Percentiles rank a stretch among this genome's conserved stretches.
These are phyloP conservation scores for Microtus oregoni DNA, from an alignment of 2,113 vertebrate genomes.

Conservation along the genomic window DNA sequence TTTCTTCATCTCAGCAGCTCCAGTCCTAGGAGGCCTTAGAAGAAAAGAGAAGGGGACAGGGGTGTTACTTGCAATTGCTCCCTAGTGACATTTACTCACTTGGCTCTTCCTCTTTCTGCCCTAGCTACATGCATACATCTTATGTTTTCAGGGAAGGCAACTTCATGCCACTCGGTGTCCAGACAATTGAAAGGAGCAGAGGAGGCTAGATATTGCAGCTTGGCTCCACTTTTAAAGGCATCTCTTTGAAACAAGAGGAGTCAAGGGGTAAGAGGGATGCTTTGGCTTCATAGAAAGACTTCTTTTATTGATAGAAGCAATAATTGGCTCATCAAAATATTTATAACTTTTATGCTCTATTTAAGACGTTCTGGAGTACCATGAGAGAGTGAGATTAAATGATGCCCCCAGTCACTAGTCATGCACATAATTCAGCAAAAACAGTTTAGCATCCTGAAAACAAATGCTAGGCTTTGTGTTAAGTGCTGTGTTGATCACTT, in stretches of 20 bases:
- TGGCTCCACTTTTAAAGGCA: background rate
- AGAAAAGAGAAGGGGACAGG: background rate
- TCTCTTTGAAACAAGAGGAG: background rate
- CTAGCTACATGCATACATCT: background rate
- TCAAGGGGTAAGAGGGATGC: background rate
- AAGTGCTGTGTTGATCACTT: slow-evolving; percentile 2
- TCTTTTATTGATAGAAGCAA: background rate
- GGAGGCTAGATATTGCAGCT: background rate
- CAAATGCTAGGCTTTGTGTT: background rate
- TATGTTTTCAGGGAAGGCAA: background rate
- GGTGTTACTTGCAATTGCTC: background rate
- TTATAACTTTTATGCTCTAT: background rate
- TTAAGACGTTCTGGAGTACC: background rate
- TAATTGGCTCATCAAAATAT: slow-evolving; percentile 23
- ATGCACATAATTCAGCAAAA: background rate
- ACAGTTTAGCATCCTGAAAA: background rate
- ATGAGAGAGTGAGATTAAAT: background rate
- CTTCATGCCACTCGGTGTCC: background rate
- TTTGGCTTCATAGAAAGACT: background rate
- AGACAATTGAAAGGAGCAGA: background rate
- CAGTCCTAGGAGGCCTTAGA: background rate
- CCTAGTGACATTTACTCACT: background rate
- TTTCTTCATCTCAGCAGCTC: background rate
- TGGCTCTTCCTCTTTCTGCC: background rate
- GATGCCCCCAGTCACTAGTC: background rate